Base-by-base conservation (phyloP, 2,113 vertebrate species). In the Notarius lentiginosus region DNA sequence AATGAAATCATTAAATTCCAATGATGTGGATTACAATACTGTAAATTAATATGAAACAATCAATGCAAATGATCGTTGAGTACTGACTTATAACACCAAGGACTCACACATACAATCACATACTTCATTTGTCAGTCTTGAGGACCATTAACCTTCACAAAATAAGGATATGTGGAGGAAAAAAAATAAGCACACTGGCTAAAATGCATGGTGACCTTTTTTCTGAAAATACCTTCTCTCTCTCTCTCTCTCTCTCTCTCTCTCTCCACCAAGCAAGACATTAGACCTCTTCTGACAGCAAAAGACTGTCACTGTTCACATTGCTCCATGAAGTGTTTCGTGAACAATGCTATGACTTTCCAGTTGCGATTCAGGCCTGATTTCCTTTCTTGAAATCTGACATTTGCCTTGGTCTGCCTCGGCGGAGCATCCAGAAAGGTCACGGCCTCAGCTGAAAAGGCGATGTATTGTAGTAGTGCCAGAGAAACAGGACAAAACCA, bases 391-490 rank as follows among this genome's bases (percentile, higher is more conserved):
- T 30, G 0, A 53, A 27, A 58, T 72, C 56, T 81, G 82, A 84
- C 76, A 81, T 81, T 65, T 82, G n/a, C 12, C 56, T 56, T 14
- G 0, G 7, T 8, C 34, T 2, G 34, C 66, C 86, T 88, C 79
- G 66, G 30, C 85, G 79, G 82, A 77, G 61, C 49, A 61, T 82
- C 82, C 70, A 77, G 68, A 22, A 85, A 88, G 85, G 85, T 85
- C 86, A 84, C 15, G 49, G 34, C 75, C 63, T 83, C 66, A 58
- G 18, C 81, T 22, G 5, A 86, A 86, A 83, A 86, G 53, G 55
- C 47, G 56, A 55, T 53, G 9, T 5, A n/a, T 22, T 41, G 55
- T 53, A 83, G 53, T 18, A 17, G 47, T n/a, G 72, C 77, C 72
- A 85, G 72, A 30, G 34, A 63, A n/a, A 30, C 15, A 70, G 70